phyloP scores from a whole-genome alignment of 2,113 vertebrate genomes.

The Aphyosemion australe region DNA sequence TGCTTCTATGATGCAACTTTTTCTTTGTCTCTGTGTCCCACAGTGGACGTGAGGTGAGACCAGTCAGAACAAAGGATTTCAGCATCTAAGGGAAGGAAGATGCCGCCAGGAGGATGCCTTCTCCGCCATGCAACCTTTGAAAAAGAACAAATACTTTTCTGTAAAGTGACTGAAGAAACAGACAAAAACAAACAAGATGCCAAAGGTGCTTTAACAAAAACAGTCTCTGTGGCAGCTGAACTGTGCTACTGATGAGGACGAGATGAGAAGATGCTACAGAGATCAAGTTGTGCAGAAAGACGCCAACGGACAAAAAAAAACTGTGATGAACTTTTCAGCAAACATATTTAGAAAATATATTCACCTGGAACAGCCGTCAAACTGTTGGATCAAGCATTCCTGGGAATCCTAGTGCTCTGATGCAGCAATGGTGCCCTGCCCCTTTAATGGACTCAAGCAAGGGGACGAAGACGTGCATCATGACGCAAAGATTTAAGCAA shows the following conservation, averaged over 20 bases:
- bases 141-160: conserved; percentile 54
- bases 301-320: conserved; percentile 52
- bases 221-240: conserved; percentile 79
- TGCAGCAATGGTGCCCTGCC: conserved; percentile 33
- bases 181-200: conserved; percentile 76
- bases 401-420: conserved; percentile 29
- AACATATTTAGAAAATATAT: conserved; percentile 46
- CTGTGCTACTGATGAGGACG: conserved; percentile 44
- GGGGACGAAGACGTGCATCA: conserved; percentile 38
- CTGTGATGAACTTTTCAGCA: conserved; percentile 38
- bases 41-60: conserved; percentile 97
- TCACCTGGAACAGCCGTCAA: conserved; percentile 25
- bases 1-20: conserved; percentile 7
- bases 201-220: conserved; percentile 88
- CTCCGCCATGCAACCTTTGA: conserved; percentile 52
- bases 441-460: conserved; percentile 45
- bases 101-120: conserved; percentile 37
- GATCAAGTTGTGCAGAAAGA: conserved; percentile 30
- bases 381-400: conserved; percentile 20
- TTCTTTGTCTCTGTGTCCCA: conserved; percentile 47
- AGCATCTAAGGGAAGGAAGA: conserved; percentile 79
- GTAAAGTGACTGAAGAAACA: conserved; percentile 55
- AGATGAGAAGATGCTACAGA: conserved; percentile 54
- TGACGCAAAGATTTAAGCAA: conserved; percentile 10
- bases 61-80: conserved; percentile 80